Evolutionary conservation across 2,113 vertebrate genomes (phyloP), one percentile per base, ranked within the genome.

Genomic region (Takifugu bimaculatus): DNA sequence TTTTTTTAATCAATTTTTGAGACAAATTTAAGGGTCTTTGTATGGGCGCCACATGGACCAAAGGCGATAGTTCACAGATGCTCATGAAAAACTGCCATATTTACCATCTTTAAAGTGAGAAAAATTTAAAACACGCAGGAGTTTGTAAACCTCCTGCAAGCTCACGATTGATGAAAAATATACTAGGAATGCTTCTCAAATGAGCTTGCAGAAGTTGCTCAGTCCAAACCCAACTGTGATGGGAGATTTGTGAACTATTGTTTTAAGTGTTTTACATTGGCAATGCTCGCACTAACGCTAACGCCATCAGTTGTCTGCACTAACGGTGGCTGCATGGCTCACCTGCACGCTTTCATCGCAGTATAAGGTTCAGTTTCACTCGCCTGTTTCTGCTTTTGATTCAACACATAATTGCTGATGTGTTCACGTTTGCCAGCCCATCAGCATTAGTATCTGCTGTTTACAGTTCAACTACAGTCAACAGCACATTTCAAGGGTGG

Each of bases 231-330:
- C 32, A 1, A 43, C 6, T 13, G 42, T 43, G 45, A n/a, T 67
- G 70, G 44, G 50, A 68, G 61, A 65, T 61, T 26, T 79, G 87
- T 88, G 72, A 87, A 80, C 83, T 85, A 78, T 83, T 84, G 77
- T 74, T 86, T 68, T 10, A 25, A 54, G 51, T 26, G 54, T 54
- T 29, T 50, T 67, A 26, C 64, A 55, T 42, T 54, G 65, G 67
- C 35, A 10, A 14, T 15, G 14, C 68, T 11, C 60, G 26, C 52
- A 81, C 77, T 79, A 85, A 85, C 70, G 44, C 49, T 66, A 48
- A 54, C 45, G 35, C 58, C 56, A 27, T 68, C 63, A 52, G 39
- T 70, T 55, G 50, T 49, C 51, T 3, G 28, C 74, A 81, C 74
- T 82, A 83, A 83, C 57, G 65, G 28, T 20, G 50, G 62, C 62